Evolutionary conservation across 2,113 vertebrate genomes (phyloP).

Genomic region (Emydura subglobosa): DNA sequence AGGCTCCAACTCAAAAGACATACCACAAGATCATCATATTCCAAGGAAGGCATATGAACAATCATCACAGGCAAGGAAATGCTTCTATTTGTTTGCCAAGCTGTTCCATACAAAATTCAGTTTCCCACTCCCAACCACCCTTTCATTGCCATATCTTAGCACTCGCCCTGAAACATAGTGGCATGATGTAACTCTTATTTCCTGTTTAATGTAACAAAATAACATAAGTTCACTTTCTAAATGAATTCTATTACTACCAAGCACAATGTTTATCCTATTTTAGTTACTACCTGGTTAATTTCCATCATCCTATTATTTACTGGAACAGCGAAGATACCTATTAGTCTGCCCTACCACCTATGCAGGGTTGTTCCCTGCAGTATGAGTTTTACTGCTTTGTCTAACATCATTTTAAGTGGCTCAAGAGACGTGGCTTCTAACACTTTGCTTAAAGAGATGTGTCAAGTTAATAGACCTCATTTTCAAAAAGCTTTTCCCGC

Average conservation of each 20-base stretch:
- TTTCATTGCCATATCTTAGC: neutral
- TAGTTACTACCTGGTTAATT: neutral
- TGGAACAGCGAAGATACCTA: neutral
- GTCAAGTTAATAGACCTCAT: neutral
- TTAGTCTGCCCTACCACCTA: neutral
- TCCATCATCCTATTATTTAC: neutral
- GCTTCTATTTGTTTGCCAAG: neutral
- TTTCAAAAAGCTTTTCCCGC: neutral
- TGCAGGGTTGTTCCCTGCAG: neutral
- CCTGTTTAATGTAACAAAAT: neutral
- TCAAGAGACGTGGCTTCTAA: fast-evolving
- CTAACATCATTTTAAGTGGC: neutral
- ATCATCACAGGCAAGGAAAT: neutral
- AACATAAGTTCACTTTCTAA: neutral
- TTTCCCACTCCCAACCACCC: neutral
- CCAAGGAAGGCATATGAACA: neutral
- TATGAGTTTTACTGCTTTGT: neutral
- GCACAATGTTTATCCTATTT: neutral
- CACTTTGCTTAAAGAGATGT: neutral
- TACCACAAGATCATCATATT: neutral
- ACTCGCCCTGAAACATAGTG: neutral
- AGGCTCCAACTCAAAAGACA: neutral
- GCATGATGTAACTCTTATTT: neutral
- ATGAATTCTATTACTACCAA: neutral
- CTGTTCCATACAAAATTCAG: neutral